Conservation (phyloP, 2,888 invertebrate species). For the Nomada fucata region DNA sequence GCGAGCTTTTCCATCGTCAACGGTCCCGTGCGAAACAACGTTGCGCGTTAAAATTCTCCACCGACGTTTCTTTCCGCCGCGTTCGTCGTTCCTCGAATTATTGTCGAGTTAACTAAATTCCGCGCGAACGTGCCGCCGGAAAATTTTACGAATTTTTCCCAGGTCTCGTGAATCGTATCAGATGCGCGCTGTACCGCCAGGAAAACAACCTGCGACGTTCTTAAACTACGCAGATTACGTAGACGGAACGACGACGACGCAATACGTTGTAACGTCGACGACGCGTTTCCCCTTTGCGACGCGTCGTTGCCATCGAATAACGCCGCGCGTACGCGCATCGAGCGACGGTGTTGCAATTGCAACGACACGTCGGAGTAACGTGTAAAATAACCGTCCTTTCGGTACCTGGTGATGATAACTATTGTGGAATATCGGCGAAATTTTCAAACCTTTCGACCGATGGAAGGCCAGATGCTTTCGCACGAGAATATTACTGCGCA, state of each 20-base stretch:
- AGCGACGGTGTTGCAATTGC: constrained; percentile 29
- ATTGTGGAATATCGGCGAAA: neutral
- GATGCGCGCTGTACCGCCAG: neutral
- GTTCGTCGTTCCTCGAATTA: neutral
- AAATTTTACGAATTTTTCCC: constrained; percentile 20
- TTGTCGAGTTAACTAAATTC: constrained; percentile 12
- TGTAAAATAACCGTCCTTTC: neutral
- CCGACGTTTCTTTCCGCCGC: neutral
- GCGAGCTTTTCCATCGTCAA: too few species aligned
- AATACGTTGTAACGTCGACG: constrained; percentile 4
- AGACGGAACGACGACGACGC: neutral
- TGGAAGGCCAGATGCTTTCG: neutral
- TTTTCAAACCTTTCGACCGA: neutral
- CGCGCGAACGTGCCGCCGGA: neutral
- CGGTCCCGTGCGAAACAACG: neutral
- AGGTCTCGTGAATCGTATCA: neutral
- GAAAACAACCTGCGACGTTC: too few species aligned
- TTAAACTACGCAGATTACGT: neutral
- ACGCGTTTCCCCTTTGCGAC: neutral
- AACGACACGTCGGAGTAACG: constrained; percentile 11
- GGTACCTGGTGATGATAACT: neutral
- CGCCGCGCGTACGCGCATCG: neutral
- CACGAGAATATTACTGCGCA: neutral
- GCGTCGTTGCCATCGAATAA: constrained; percentile 21
- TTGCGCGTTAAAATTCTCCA: neutral